Evolutionary conservation across 37 sponge, comb jelly and placozoan genomes (phyloP).

Genomic region (Chondrosia reniformis): DNA sequence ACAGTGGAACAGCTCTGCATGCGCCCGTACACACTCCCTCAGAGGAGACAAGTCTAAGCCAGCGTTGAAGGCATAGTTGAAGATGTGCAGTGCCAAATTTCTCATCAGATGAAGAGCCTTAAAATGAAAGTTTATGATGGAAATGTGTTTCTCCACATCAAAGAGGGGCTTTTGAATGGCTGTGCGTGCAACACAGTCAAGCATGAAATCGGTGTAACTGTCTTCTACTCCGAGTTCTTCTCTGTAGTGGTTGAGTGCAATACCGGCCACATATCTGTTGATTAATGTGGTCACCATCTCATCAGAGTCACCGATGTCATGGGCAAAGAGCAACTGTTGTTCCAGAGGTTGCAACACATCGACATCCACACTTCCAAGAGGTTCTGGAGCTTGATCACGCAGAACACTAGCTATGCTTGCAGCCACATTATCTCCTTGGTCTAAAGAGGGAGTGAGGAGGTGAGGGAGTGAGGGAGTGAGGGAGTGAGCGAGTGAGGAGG

Average conservation of each 20-base stretch:
- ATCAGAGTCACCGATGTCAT: neutral
- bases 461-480: neutral
- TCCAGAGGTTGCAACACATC: neutral
- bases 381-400: no score
- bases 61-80: neutral
- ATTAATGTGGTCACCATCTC: neutral
- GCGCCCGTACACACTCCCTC: slow-evolving; percentile 7
- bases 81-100: neutral
- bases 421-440: no score
- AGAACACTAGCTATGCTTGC: no score
- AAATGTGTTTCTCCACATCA: no score
- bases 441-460: neutral
- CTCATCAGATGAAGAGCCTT: neutral
- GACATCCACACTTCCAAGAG: no score
- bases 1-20: slow-evolving; percentile 11
- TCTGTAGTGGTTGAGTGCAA: no score
- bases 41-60: neutral
- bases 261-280: no score
- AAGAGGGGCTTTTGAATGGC: neutral
- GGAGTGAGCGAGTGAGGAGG: neutral
- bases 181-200: neutral
- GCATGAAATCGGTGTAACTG: no score
- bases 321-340: neutral
- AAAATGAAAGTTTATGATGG: no score
- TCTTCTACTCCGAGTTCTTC: no score